These are phyloP conservation scores for Falcaria lacertinaria DNA, from an alignment of 2,888 invertebrate species.

Conservation along the genomic window DNA sequence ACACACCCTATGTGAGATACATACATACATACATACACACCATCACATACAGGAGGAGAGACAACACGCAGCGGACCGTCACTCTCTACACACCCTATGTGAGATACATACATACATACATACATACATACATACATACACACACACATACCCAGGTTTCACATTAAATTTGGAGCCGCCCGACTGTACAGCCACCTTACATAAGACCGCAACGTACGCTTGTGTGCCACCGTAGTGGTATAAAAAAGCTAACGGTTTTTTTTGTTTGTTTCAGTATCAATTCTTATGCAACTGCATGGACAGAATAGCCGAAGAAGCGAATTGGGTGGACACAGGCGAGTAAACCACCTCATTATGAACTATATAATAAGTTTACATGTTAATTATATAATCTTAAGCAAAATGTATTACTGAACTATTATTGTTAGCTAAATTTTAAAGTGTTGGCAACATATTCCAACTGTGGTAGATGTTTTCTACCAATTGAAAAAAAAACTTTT, in stretches of 20 bases:
- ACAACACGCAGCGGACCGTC: conserved; percentile 44
- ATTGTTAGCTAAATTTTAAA: background rate
- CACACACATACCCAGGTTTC: too few species aligned
- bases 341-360: conserved; percentile 56
- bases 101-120: background rate
- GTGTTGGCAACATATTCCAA: background rate
- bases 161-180: too few species aligned
- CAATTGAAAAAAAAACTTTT: too few species aligned
- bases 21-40: too few species aligned
- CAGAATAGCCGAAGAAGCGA: conserved; percentile 94
- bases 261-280: conserved; percentile 83
- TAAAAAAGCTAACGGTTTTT: background rate
- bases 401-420: background rate
- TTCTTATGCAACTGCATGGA: conserved; percentile 97
- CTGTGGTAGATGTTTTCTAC: too few species aligned
- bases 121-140: too few species aligned
- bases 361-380: background rate
- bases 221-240: too few species aligned
- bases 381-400: background rate
- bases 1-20: conserved; percentile 58
- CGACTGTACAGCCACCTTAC: too few species aligned
- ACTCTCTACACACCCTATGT: conserved; percentile 53
- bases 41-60: conserved; percentile 78
- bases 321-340: conserved; percentile 91
- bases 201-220: too few species aligned